A percentile compares a stretch with the other conserved stretches of the same genome.
phyloP scores from a whole-genome alignment of 2,797 vertebrate species.

The Paguma larvata region DNA sequence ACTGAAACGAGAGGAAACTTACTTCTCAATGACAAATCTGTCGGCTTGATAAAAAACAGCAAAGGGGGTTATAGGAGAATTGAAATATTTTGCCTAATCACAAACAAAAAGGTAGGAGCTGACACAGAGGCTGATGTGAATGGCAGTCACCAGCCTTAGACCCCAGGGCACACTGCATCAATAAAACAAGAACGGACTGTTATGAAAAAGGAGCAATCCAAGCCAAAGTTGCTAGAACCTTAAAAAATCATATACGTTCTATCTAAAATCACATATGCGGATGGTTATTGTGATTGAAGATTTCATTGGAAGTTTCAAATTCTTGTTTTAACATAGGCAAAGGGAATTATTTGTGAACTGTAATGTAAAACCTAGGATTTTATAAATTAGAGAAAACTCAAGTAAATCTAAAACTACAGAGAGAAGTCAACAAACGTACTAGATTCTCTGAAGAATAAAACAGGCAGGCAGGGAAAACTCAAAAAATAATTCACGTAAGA shows the following conservation, averaged over 20 bases:
- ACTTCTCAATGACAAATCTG: not conserved
- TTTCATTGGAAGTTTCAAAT: not conserved
- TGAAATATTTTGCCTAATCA: not conserved
- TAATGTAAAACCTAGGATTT: slow-evolving; percentile 25
- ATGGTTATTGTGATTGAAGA: not conserved
- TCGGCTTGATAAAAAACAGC: not conserved
- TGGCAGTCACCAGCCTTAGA: not conserved
- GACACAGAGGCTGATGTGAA: not conserved
- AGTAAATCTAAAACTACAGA: not conserved
- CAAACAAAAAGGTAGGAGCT: not conserved
- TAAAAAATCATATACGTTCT: not conserved
- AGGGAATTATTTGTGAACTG: not conserved
- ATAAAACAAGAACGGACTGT: not conserved
- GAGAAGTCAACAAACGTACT: not conserved
- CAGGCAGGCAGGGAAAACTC: not conserved
- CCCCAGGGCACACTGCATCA: not conserved
- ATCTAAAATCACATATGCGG: not conserved
- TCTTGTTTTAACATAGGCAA: not conserved
- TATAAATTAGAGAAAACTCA: not conserved
- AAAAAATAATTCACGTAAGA: not conserved
- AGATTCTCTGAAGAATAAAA: not conserved
- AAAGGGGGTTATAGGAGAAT: not conserved
- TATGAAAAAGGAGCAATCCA: not conserved
- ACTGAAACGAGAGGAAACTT: not conserved
- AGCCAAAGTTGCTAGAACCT: not conserved